phyloP scores from a whole-genome alignment of 1,140 invertebrate species.

The Drosophila hydei region DNA sequence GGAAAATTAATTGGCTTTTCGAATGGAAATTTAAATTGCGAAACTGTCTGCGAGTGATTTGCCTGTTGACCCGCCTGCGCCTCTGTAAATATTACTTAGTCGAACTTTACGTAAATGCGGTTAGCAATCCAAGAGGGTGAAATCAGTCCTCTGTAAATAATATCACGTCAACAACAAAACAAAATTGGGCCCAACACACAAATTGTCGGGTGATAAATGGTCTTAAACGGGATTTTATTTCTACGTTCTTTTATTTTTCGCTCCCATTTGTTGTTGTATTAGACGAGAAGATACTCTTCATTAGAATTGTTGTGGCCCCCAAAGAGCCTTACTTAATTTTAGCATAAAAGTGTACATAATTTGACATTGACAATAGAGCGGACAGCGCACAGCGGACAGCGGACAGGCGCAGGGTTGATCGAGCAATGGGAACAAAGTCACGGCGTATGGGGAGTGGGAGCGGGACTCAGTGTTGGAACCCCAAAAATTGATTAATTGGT shows the following conservation, averaged over 20 bases:
- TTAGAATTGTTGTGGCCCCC: constrained; percentile 25
- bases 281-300: constrained; percentile 48
- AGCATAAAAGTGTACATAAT: constrained; percentile 78
- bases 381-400: neutral
- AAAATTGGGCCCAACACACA: constrained; percentile 61
- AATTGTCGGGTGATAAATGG: constrained; percentile 79
- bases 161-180: constrained; percentile 64
- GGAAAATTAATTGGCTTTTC: constrained; percentile 8
- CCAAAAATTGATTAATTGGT: constrained; percentile 79
- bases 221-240: constrained; percentile 79
- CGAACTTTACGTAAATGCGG: constrained; percentile 61
- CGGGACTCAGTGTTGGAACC: constrained; percentile 6
- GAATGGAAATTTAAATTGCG: neutral
- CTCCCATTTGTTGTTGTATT: constrained; percentile 20
- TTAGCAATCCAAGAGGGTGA: constrained; percentile 70
- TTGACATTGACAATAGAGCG: constrained; percentile 73
- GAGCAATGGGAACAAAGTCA: constrained; percentile 4
- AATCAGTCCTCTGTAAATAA: constrained; percentile 81
- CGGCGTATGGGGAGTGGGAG: neutral
- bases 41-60: constrained; percentile 19
- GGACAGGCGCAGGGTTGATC: neutral
- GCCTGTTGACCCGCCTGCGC: neutral
- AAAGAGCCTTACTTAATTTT: constrained; percentile 66
- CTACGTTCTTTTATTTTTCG: constrained; percentile 28
- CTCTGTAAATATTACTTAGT: constrained; percentile 53